phyloP scores from a whole-genome alignment of 2,888 invertebrate species.

The Ochropleura leucogaster region DNA sequence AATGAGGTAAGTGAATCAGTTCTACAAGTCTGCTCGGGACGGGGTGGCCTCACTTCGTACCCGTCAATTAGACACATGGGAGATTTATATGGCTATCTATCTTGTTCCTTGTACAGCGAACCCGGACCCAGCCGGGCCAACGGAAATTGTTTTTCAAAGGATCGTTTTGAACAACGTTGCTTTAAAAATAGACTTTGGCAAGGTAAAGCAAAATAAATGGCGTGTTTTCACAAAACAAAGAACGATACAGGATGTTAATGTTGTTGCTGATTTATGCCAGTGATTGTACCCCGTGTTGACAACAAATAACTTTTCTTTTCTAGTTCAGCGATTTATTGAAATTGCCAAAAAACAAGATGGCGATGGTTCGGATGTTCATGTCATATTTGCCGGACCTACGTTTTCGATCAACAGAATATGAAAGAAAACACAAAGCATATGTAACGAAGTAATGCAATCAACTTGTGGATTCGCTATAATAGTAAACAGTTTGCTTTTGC shows the following conservation, averaged over 20 bases:
- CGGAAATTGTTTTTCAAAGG: conserved; percentile 85
- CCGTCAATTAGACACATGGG: conserved; percentile 88
- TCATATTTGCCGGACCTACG: conserved; percentile 30
- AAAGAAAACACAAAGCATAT: conserved; percentile 14
- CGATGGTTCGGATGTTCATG: conserved; percentile 11
- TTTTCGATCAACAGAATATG: conserved; percentile 18
- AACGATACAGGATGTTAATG: conserved; percentile 68
- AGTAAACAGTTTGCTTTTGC: conserved; percentile 9
- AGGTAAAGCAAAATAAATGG: conserved; percentile 69
- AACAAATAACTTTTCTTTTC: conserved; percentile 63
- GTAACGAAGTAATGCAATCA: conserved; percentile 43
- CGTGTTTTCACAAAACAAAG: conserved; percentile 71
- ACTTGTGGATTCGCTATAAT: not conserved
- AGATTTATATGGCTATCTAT: conserved; percentile 88
- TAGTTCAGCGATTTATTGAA: conserved; percentile 56
- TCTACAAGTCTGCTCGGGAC: conserved; percentile 69
- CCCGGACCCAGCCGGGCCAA: conserved; percentile 70
- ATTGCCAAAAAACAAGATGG: conserved; percentile 53
- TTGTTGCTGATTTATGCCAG: conserved; percentile 69
- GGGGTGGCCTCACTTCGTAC: conserved; percentile 75
- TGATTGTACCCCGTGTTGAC: conserved; percentile 61
- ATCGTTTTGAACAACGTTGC: conserved; percentile 70
- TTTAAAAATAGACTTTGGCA: conserved; percentile 73
- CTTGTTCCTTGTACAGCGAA: conserved; percentile 78
- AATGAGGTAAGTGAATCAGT: conserved; percentile 80